phyloP scores from a whole-genome alignment of 2,888 invertebrate species.

The Pseudococcus jackbeardsleyi region DNA sequence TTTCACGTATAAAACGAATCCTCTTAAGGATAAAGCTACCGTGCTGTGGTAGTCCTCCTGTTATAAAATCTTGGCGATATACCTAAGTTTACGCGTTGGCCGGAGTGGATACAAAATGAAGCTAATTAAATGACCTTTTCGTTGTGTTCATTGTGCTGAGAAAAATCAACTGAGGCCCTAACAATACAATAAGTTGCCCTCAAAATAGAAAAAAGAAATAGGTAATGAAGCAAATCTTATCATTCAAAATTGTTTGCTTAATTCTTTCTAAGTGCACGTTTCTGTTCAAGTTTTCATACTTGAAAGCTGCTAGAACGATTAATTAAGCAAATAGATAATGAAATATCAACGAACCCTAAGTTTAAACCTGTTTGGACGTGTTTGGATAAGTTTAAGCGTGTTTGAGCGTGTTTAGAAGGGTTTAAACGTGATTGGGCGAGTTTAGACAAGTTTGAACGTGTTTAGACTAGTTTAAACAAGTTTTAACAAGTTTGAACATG shows the following conservation, averaged over 20 bases:
- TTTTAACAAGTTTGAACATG: too few species aligned
- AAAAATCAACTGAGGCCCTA: not conserved
- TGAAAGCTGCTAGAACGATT: too few species aligned
- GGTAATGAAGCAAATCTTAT: not conserved
- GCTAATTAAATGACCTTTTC: conserved; percentile 29
- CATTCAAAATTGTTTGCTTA: conserved; percentile 13
- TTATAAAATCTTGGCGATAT: not conserved
- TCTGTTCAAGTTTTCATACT: too few species aligned
- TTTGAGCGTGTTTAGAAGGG: too few species aligned
- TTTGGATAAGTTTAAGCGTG: too few species aligned
- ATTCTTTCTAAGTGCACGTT: not conserved
- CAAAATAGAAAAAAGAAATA: not conserved
- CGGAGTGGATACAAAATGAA: not conserved
- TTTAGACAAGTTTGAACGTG: too few species aligned
- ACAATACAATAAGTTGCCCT: conserved; percentile 16
- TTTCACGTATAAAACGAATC: conserved; percentile 12
- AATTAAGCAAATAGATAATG: too few species aligned
- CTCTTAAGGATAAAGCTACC: not conserved
- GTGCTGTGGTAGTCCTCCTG: not conserved
- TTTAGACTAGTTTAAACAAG: too few species aligned
- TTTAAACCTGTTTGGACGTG: too few species aligned
- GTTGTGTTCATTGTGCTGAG: not conserved
- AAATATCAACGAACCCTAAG: too few species aligned
- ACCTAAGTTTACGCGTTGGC: not conserved
- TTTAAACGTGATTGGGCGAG: too few species aligned